Evolutionary conservation across 1,140 invertebrate species (phyloP).

Genomic region (Trichonephila inaurata): DNA sequence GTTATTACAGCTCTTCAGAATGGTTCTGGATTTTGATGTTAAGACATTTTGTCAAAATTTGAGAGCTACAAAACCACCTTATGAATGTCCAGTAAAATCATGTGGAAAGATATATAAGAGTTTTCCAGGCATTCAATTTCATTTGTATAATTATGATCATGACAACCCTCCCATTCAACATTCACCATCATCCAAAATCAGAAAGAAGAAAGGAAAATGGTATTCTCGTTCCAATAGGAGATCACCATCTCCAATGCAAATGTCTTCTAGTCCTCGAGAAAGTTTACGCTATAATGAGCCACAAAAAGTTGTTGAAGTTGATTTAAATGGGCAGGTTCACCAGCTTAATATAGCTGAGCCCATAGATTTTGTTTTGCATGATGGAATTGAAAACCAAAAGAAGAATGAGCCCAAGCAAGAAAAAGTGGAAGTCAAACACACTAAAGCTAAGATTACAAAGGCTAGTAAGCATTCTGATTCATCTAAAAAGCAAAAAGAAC

Average conservation of each 20-base stretch:
- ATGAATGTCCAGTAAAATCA: slow-evolving; percentile 90
- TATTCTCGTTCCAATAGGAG: slow-evolving; percentile 79
- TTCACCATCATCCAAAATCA: slow-evolving; percentile 67
- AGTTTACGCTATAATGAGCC: slow-evolving; percentile 88
- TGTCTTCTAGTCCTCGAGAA: slow-evolving; percentile 79
- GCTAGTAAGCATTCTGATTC: slow-evolving; percentile 60
- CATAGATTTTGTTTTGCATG: slow-evolving; percentile 80
- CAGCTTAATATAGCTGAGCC: slow-evolving; percentile 83
- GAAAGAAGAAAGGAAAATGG: slow-evolving; percentile 78
- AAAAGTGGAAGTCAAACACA: slow-evolving; percentile 70
- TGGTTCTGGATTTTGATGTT: slow-evolving; percentile 91
- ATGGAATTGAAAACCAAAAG: slow-evolving; percentile 60
- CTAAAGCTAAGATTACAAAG: slow-evolving; percentile 71
- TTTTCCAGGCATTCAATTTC: slow-evolving; percentile 91
- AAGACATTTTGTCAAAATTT: slow-evolving; percentile 91
- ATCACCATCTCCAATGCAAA: slow-evolving; percentile 81
- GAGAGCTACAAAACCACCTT: slow-evolving; percentile 86
- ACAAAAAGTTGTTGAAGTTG: slow-evolving; percentile 91
- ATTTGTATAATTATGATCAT: slow-evolving; percentile 91
- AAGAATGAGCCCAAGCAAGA: slow-evolving; percentile 66
- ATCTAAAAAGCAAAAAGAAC: slow-evolving; percentile 74
- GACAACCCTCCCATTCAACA: slow-evolving; percentile 82
- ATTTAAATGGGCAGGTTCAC: slow-evolving; percentile 86
- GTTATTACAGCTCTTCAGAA: slow-evolving; percentile 78
- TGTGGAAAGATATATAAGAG: slow-evolving; percentile 93